A percentile compares a stretch with the other conserved stretches of the same genome.
Conservation (phyloP, 2,888 invertebrate species). For the Calameuta pallipes region DNA sequence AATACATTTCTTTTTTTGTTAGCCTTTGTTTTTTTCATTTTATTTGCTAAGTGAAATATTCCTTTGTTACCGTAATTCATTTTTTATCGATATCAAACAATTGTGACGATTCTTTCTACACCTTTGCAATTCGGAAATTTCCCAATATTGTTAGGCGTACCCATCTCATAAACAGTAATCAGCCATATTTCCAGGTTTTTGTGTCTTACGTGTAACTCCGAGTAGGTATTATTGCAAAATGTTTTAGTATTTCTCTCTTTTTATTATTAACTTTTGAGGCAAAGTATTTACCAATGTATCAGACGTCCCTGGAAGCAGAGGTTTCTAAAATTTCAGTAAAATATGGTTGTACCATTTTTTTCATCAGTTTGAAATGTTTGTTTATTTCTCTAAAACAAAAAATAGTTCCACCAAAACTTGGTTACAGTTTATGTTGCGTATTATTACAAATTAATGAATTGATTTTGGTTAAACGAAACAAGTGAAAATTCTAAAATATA, state of each 20-base stretch:
- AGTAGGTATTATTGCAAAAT: constrained; percentile 37
- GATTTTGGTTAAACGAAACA: too few relatives aligned
- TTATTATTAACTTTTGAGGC: not conserved
- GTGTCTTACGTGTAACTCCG: constrained; percentile 52
- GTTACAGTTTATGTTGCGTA: too few relatives aligned
- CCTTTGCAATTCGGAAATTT: constrained; percentile 33
- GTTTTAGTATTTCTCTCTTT: constrained; percentile 1
- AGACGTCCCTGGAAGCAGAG: not conserved
- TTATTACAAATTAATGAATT: too few relatives aligned
- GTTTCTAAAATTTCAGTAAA: not conserved
- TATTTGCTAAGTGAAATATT: not conserved
- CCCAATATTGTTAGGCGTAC: constrained; percentile 10
- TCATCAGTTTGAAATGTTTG: not conserved
- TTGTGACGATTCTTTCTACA: constrained; percentile 29
- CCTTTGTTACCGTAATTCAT: not conserved
- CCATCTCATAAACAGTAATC: constrained; percentile 35
- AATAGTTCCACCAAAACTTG: too few relatives aligned
- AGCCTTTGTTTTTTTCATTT: not conserved
- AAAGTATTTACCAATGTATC: not conserved
- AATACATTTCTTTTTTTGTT: constrained; percentile 2
- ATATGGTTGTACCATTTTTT: not conserved
- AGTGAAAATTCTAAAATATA: too few relatives aligned
- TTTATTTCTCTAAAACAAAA: too few relatives aligned
- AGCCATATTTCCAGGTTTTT: constrained; percentile 55
- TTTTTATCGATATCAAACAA: not conserved